Percentiles rank a stretch among this genome's conserved stretches.
Conservation (phyloP, 30 jellyfish, hydroid and myxozoan genomes). For the Cassiopea xamachana region DNA sequence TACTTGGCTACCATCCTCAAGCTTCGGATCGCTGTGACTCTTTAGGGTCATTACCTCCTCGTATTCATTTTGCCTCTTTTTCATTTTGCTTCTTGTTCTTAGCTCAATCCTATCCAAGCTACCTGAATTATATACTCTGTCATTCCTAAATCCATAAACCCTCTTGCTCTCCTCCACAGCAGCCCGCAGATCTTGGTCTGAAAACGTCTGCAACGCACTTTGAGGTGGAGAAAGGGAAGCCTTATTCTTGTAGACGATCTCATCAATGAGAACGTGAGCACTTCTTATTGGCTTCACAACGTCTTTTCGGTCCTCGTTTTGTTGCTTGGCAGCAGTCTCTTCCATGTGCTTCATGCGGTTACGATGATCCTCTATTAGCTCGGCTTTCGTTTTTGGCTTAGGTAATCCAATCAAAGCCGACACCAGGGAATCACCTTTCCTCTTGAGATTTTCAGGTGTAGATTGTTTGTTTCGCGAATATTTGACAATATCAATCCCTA, state of each 20-base stretch:
- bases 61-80: conserved; percentile 1
- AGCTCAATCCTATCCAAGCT: conserved; percentile 17
- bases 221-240: neutral
- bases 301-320: neutral
- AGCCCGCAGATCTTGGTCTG: conserved; percentile 1
- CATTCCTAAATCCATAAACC: neutral
- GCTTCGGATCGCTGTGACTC: conserved; percentile 32
- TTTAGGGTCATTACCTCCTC: neutral
- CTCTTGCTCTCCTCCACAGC: neutral
- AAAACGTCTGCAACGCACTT: neutral
- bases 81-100: neutral
- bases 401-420: neutral
- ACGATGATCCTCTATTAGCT: neutral
- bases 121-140: neutral
- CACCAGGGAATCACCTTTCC: neutral
- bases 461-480: neutral
- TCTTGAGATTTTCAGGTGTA: neutral
- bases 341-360: conserved; percentile 1
- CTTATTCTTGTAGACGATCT: neutral
- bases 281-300: neutral
- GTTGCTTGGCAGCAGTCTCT: neutral
- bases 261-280: neutral
- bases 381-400: neutral
- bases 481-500: neutral
- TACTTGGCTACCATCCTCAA: neutral